Percentiles rank a stretch among this genome's conserved stretches.
Evolutionary conservation across 2,797 vertebrate genomes (phyloP).

Genomic region (Micropoecilia bifurca): DNA sequence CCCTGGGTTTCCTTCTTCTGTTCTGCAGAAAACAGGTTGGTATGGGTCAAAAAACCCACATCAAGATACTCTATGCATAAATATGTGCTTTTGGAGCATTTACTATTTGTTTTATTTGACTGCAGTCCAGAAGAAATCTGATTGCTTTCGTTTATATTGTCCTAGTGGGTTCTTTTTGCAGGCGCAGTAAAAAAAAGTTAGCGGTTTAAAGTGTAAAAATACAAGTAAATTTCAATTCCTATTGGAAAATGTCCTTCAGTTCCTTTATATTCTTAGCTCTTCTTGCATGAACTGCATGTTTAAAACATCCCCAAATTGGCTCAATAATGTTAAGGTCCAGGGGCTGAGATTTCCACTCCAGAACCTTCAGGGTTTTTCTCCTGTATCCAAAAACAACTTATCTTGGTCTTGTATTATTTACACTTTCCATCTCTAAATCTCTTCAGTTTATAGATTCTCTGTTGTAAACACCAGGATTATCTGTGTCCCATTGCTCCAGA

Average conservation of each 20-base stretch:
- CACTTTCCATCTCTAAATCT: not conserved
- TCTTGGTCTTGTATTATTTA: not conserved
- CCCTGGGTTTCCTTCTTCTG: conserved; percentile 96
- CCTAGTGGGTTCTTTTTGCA: not conserved
- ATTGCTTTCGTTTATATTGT: not conserved
- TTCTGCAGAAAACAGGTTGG: conserved; percentile 90
- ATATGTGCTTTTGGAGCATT: not conserved
- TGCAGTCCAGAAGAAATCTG: not conserved
- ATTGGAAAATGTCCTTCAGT: not conserved
- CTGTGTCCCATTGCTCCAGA: conserved; percentile 68
- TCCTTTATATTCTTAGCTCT: not conserved
- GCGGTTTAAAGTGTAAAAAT: not conserved
- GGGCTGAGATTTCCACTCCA: not conserved
- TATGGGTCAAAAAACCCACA: not conserved
- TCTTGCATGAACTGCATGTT: not conserved
- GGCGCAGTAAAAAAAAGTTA: too few species aligned
- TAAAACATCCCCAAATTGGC: not conserved
- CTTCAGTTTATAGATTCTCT: not conserved
- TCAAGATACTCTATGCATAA: not conserved
- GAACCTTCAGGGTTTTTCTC: not conserved
- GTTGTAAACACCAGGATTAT: not conserved
- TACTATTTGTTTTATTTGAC: not conserved
- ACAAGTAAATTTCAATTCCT: not conserved
- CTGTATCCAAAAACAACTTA: not conserved
- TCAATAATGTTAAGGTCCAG: not conserved